phyloP scores from a whole-genome alignment of 2,888 invertebrate genomes.

The Ectemnius continuus region DNA sequence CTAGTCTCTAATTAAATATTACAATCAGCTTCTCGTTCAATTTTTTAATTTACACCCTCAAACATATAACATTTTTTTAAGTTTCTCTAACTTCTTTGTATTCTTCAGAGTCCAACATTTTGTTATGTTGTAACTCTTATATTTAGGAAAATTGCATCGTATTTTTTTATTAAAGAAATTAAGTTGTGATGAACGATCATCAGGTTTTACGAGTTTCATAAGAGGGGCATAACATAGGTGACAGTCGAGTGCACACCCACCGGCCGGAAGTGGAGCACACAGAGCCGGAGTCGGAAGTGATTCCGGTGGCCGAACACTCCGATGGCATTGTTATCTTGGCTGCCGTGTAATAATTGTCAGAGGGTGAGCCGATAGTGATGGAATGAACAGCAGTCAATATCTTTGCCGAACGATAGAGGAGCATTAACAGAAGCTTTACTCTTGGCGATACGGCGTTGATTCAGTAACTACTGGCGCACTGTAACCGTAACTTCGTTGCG shows the following conservation, averaged over 20 bases:
- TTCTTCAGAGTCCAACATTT: no score
- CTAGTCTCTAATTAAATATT: no score
- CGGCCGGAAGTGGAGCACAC: constrained; percentile 64
- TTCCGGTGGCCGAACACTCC: constrained; percentile 68
- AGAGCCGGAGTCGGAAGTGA: constrained; percentile 75
- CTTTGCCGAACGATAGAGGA: constrained; percentile 57
- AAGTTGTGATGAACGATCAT: no score
- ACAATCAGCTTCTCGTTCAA: no score
- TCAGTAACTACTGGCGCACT: constrained; percentile 61
- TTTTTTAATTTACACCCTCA: no score
- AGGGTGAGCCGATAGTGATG: constrained; percentile 43
- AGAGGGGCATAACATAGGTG: constrained; percentile 16
- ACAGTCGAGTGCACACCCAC: constrained; percentile 49
- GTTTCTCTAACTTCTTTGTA: no score
- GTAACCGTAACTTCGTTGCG: constrained; percentile 46
- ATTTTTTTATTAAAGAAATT: no score
- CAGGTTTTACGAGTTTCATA: neutral
- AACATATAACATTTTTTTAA: no score
- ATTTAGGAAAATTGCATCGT: no score
- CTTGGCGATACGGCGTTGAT: constrained; percentile 55
- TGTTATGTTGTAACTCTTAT: no score
- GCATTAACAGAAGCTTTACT: constrained; percentile 52
- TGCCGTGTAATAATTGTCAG: constrained; percentile 63
- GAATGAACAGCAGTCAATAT: constrained; percentile 56
- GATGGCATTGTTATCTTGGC: constrained; percentile 66